Base-by-base conservation (phyloP, 2,888 invertebrate species). In the Coleophora deauratella region DNA sequence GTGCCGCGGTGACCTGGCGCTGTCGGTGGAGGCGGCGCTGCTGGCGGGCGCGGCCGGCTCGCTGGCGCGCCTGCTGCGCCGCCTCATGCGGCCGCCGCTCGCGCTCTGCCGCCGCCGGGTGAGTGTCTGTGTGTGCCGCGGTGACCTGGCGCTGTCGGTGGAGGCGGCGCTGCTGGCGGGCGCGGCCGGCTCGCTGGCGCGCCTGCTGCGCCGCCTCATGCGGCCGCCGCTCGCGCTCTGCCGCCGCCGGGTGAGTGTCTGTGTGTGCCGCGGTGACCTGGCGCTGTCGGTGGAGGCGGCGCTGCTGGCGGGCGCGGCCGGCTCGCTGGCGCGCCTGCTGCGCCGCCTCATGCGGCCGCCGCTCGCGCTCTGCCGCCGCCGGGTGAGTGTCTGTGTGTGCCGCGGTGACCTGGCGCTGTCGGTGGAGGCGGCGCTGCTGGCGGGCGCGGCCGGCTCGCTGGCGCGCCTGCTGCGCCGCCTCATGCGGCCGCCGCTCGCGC, bases 231-330 rank as follows among this genome's bases (percentile, higher is more conserved):
- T 89, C 12, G 33, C 28, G 34, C 15, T 49, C 40, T 49, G 43
- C 32, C 64, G 77, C 9, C 54, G 68, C 45, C 87, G 57, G 13
- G 41, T 0, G 6, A 8, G 1, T 31, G 10, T 33, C 30, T 30
- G 9, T 27, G 28, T 12, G 12, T 9, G 15, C 27, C 10, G 10
- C 13, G 7, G 27, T 11, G 21, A 11, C 32, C 31, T 31, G 15
- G 62, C 88, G 40, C 79, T 89, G 45, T 91, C 93, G 15, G 93
- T 95, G 35, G 94, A 96, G 86, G 87, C 91, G 27, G 85, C 89
- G 41, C 41, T 46, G 43, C 38, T 43, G 40, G 27, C 30, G 36
- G 95, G 96, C 43, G 90, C 91, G 47, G 59, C 88, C 11, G 74
- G 90, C 28, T 91, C 91, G 65, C 80, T 93, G 43, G 65, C 88